Evolutionary conservation across 2,113 vertebrate species (phyloP).

Genomic region (Psittacula cyanocephala): DNA sequence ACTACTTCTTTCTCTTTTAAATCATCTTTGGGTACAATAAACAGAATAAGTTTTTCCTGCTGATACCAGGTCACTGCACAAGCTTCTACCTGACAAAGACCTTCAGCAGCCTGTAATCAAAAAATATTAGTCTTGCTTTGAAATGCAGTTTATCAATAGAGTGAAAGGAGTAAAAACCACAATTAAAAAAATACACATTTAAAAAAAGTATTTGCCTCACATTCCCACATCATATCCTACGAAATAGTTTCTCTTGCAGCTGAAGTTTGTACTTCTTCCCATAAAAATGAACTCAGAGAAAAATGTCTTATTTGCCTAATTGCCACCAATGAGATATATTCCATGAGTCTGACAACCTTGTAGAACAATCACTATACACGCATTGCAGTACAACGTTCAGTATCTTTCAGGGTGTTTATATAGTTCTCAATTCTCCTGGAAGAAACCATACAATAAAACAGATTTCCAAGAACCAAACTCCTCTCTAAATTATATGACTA

Average conservation of each 20-base stretch:
- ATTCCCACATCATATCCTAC: not conserved
- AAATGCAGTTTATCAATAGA: not conserved
- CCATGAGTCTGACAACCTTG: not conserved
- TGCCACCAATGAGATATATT: not conserved
- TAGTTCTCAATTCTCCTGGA: not conserved
- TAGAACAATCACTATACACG: not conserved
- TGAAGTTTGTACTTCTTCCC: not conserved
- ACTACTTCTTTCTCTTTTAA: constrained; percentile 64
- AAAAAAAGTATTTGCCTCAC: not conserved
- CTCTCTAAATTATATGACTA: not conserved
- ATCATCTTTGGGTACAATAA: constrained; percentile 74
- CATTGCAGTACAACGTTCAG: not conserved
- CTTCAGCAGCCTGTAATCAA: constrained; percentile 78
- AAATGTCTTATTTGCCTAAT: not conserved
- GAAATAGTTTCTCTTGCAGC: not conserved
- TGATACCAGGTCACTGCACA: constrained; percentile 82
- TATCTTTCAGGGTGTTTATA: not conserved
- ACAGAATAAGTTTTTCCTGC: constrained; percentile 81
- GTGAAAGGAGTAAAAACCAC: not conserved
- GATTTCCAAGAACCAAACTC: not conserved
- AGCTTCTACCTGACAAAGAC: constrained; percentile 80
- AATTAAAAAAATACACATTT: not conserved
- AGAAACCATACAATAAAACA: not conserved
- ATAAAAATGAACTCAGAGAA: not conserved
- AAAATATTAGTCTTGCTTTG: not conserved